phyloP scores from a whole-genome alignment of 2,113 vertebrate species.

The Hemibagrus wyckioides region DNA sequence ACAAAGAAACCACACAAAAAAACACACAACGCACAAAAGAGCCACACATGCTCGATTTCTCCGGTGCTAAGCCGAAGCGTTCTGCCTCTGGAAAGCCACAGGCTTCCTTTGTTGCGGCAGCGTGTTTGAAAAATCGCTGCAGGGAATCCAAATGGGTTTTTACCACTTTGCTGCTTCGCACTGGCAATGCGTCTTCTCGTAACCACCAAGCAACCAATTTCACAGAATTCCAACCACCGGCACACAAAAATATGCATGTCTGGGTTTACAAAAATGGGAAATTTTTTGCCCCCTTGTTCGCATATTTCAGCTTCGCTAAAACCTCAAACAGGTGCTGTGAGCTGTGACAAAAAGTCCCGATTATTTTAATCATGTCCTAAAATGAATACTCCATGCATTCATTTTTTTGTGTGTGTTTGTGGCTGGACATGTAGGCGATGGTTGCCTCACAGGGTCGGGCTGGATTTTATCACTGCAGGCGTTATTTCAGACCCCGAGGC shows the following conservation, averaged over 20 bases:
- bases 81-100: slow-evolving; percentile 16
- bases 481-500: slow-evolving; percentile 23
- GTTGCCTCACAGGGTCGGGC: background rate
- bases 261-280: slow-evolving; percentile 41
- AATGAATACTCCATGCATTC: slow-evolving; percentile 5
- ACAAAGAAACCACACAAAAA: slow-evolving; percentile 43
- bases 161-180: slow-evolving; percentile 52
- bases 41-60: slow-evolving; percentile 21
- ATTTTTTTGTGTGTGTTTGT: background rate
- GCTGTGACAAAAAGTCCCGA: slow-evolving; percentile 3
- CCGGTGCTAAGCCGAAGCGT: slow-evolving; percentile 1
- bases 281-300: slow-evolving; percentile 25
- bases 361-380: slow-evolving; percentile 39
- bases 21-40: slow-evolving; percentile 38
- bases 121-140: slow-evolving; percentile 45
- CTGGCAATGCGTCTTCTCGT: slow-evolving; percentile 29
- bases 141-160: slow-evolving; percentile 53
- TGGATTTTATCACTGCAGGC: slow-evolving; percentile 24
- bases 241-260: slow-evolving; percentile 42
- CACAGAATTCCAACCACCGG: slow-evolving; percentile 32
- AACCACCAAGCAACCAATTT: slow-evolving; percentile 39
- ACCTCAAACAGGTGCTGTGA: slow-evolving; percentile 52
- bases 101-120: slow-evolving; percentile 56
- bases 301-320: slow-evolving; percentile 38
- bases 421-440: slow-evolving; percentile 20